These are phyloP conservation scores for Microcebus jonahi DNA, from an alignment of 2,113 vertebrate species.

Conservation along the genomic window DNA sequence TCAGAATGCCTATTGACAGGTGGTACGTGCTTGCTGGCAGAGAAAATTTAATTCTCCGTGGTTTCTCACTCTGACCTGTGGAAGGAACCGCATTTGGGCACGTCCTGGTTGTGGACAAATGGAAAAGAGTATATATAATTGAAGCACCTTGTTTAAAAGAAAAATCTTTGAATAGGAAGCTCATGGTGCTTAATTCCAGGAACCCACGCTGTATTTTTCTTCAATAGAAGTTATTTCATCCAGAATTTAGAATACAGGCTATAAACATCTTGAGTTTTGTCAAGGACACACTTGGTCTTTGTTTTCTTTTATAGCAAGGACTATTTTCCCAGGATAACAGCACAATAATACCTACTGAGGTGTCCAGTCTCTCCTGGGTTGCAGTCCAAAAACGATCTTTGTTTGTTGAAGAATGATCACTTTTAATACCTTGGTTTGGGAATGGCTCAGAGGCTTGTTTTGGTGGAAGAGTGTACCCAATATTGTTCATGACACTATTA, in stretches of 20 bases:
- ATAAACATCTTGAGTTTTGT: background rate
- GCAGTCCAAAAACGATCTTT: conserved; percentile 55
- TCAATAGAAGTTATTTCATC: background rate
- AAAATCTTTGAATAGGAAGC: background rate
- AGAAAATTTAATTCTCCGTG: background rate
- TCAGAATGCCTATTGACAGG: background rate
- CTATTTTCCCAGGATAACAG: background rate
- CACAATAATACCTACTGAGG: conserved; percentile 35
- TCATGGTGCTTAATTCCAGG: background rate
- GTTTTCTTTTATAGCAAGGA: background rate
- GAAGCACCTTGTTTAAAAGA: background rate
- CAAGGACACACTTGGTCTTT: conserved; percentile 55
- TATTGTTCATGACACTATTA: background rate
- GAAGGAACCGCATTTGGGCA: background rate
- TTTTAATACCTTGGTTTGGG: conserved; percentile 36
- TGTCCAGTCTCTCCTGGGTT: background rate
- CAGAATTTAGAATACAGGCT: background rate
- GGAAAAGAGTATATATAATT: background rate
- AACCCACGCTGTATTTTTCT: background rate
- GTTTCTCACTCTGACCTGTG: background rate
- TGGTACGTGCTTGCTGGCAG: background rate
- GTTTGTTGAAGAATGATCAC: conserved; percentile 49
- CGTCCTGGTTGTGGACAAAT: background rate
- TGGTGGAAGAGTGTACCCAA: background rate
- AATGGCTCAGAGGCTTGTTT: conserved; percentile 47